Evolutionary conservation across 2,113 vertebrate species (phyloP).

Genomic region (Maccullochella peelii): DNA sequence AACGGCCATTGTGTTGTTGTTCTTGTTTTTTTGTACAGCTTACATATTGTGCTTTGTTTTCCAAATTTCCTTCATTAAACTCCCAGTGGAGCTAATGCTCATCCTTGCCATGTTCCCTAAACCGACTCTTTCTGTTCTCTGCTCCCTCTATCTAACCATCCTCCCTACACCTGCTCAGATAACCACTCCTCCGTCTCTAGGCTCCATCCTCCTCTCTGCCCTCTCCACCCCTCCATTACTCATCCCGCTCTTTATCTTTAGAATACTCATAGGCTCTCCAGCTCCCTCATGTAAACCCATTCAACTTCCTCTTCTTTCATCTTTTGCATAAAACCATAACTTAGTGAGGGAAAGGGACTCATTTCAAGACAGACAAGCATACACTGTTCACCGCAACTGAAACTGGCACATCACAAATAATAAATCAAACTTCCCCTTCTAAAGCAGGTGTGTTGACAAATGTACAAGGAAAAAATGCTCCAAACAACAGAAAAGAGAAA

Average conservation of each 20-base stretch:
- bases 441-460: constrained; percentile 14
- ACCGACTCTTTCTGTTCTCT: constrained; percentile 35
- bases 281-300: constrained; percentile 62
- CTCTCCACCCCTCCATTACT: constrained; percentile 68
- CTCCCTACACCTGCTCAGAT: constrained; percentile 73
- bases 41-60: constrained; percentile 67
- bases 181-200: constrained; percentile 71
- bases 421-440: constrained; percentile 53
- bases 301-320: constrained; percentile 74
- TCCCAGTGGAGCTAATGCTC: constrained; percentile 43
- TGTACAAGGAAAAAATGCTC: constrained; percentile 20
- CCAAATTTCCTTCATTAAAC: constrained; percentile 64
- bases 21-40: constrained; percentile 68
- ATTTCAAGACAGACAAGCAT: constrained; percentile 42
- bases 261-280: constrained; percentile 60
- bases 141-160: constrained; percentile 59
- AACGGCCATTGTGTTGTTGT: constrained; percentile 88
- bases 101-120: constrained; percentile 55
- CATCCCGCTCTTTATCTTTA: constrained; percentile 70
- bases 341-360: constrained; percentile 38
- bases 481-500: constrained; percentile 84
- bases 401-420: constrained; percentile 33
- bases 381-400: constrained; percentile 36
- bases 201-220: constrained; percentile 69
- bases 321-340: constrained; percentile 76